A percentile compares a stretch with the other conserved stretches of the same genome.
Conservation (phyloP, 2,888 invertebrate genomes). For the Tipula lateralis region DNA sequence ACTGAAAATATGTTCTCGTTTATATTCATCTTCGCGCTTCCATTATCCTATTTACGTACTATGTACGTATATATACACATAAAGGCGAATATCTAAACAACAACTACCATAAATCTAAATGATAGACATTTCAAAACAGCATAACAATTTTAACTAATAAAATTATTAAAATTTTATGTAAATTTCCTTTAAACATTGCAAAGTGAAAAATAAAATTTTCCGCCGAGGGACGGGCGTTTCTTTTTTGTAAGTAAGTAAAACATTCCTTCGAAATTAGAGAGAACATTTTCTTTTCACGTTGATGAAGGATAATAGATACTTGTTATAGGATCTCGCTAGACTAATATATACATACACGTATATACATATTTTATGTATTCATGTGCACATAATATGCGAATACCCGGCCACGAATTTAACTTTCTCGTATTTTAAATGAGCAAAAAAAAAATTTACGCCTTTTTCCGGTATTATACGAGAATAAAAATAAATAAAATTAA, state of each 20-base stretch:
- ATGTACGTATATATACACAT: neutral
- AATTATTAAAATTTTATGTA: constrained; percentile 24
- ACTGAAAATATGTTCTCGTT: neutral
- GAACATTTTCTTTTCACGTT: neutral
- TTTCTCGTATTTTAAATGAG: neutral
- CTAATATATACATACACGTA: neutral
- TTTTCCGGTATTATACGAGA: constrained; percentile 4
- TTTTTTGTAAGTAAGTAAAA: neutral
- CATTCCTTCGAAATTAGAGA: neutral
- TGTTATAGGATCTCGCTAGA: neutral
- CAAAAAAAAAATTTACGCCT: neutral
- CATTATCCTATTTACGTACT: neutral
- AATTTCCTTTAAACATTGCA: neutral
- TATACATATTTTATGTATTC: neutral
- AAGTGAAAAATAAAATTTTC: neutral
- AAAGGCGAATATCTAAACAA: neutral
- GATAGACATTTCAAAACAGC: constrained; percentile 15
- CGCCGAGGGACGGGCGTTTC: neutral
- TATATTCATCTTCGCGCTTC: neutral
- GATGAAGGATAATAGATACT: neutral
- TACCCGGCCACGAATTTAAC: constrained; percentile 11
- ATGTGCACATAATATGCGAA: constrained; percentile 1
- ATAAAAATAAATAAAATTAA: neutral
- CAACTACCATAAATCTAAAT: neutral
- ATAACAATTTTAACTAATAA: constrained; percentile 24